Evolutionary conservation across 1,140 invertebrate genomes (phyloP).

Genomic region (Drosophila ambigua): DNA sequence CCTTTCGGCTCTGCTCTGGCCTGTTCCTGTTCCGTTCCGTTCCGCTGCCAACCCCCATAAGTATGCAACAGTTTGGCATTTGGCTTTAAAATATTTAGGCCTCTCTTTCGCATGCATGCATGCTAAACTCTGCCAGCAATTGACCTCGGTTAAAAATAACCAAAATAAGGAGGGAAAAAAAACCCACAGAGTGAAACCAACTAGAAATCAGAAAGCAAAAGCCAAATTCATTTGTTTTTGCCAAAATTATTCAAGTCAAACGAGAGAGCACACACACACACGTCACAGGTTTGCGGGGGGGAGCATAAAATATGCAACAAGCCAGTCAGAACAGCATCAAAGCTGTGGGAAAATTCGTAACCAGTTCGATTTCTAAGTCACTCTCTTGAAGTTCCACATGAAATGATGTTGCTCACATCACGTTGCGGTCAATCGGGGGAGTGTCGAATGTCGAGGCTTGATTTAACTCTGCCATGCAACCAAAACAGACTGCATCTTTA

Average conservation of each 20-base stretch:
- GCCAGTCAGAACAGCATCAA: slow-evolving; percentile 9
- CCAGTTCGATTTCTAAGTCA: slow-evolving; percentile 32
- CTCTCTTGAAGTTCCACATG: slow-evolving; percentile 47
- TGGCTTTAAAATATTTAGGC: slow-evolving; percentile 47
- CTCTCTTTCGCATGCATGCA: slow-evolving; percentile 22
- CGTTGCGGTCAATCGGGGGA: slow-evolving; percentile 26
- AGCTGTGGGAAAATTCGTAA: slow-evolving; percentile 18
- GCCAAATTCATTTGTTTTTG: slow-evolving; percentile 58
- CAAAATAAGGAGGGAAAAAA: slow-evolving; percentile 39
- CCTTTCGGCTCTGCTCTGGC: slow-evolving; percentile 47
- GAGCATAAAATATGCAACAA: slow-evolving; percentile 64
- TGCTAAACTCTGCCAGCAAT: slow-evolving; percentile 53
- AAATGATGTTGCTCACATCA: slow-evolving; percentile 68
- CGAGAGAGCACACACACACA: slow-evolving; percentile 50
- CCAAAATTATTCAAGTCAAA: slow-evolving; percentile 44
- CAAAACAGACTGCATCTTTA: slow-evolving; percentile 72
- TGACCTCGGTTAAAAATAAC: slow-evolving; percentile 47
- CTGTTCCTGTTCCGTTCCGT: too few relatives aligned
- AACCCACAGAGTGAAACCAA: slow-evolving; percentile 28
- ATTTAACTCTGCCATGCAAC: slow-evolving; percentile 78
- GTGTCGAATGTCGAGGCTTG: slow-evolving; percentile 22
- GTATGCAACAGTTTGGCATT: slow-evolving; percentile 73
- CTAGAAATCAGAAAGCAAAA: slow-evolving; percentile 12
- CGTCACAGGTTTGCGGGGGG: slow-evolving; percentile 45
- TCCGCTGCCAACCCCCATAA: background rate